phyloP scores from a whole-genome alignment of 2,888 invertebrate genomes.

The Drosophila paramelanica region DNA sequence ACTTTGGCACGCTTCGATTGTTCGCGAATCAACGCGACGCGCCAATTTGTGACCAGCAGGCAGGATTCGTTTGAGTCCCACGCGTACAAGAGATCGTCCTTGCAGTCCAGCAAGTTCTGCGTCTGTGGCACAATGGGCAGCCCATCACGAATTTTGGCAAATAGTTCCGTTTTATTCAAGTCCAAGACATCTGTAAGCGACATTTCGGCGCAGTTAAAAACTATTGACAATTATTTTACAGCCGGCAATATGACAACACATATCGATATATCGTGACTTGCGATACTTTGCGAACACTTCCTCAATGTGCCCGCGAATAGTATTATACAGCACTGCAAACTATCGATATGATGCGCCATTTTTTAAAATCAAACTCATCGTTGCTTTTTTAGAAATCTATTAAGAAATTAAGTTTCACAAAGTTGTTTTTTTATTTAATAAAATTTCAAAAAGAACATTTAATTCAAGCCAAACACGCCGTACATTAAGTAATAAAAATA shows the following conservation, averaged over 20 bases:
- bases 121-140: slow-evolving; percentile 86
- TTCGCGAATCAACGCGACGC: slow-evolving; percentile 83
- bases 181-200: slow-evolving; percentile 86
- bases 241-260: slow-evolving; percentile 10
- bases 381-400: background rate
- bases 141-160: slow-evolving; percentile 86
- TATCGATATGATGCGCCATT: background rate
- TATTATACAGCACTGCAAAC: background rate
- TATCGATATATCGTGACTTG: slow-evolving; percentile 11
- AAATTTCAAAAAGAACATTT: background rate
- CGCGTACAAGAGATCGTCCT: slow-evolving; percentile 87
- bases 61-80: slow-evolving; percentile 88
- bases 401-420: too few relatives aligned
- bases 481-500: background rate
- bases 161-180: slow-evolving; percentile 86
- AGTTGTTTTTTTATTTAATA: background rate
- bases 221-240: slow-evolving; percentile 21
- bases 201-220: slow-evolving; percentile 52
- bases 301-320: background rate
- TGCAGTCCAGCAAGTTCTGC: slow-evolving; percentile 87
- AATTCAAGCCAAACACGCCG: background rate
- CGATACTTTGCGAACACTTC: background rate
- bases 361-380: background rate
- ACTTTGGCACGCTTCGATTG: slow-evolving; percentile 29
- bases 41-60: slow-evolving; percentile 87